These are phyloP conservation scores for Hirtodrosophila cameraria DNA, from an alignment of 2,888 invertebrate genomes.

Conservation along the genomic window DNA sequence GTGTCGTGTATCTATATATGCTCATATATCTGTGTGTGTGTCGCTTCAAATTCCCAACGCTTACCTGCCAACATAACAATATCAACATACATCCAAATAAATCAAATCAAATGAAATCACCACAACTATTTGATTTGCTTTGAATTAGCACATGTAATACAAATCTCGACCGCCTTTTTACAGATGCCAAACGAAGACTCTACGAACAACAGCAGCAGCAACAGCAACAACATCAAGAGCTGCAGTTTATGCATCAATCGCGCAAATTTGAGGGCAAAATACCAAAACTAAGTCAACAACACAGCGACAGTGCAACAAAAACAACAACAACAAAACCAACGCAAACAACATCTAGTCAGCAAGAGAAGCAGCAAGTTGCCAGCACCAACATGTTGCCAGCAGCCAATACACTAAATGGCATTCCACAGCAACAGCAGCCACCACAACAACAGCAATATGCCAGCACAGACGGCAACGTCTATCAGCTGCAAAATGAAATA, in stretches of 20 bases:
- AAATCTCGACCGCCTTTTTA: conserved; percentile 45
- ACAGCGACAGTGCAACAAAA: conserved; percentile 29
- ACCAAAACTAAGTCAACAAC: conserved; percentile 81
- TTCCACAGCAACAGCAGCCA: conserved; percentile 74
- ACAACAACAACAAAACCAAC: conserved; percentile 39
- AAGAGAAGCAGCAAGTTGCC: conserved; percentile 48
- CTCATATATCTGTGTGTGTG: conserved; percentile 53
- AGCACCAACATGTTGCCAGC: conserved; percentile 80
- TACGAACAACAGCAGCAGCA: conserved; percentile 54
- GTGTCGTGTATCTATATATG: no score
- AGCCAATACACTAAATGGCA: conserved; percentile 79
- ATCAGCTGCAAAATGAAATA: conserved; percentile 81
- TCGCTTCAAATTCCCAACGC: conserved; percentile 44
- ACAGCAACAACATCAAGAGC: conserved; percentile 53
- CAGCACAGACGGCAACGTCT: conserved; percentile 80
- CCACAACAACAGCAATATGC: conserved; percentile 67
- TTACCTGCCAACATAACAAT: conserved; percentile 43
- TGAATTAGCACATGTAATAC: conserved; percentile 28
- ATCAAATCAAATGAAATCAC: conserved; percentile 27
- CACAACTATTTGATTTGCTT: conserved; percentile 19
- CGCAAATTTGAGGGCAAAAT: conserved; percentile 84
- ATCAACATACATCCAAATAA: conserved; percentile 27
- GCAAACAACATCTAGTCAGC: conserved; percentile 52
- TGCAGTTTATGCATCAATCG: conserved; percentile 81
- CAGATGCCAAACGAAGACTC: conserved; percentile 76